Evolutionary conservation across 2,797 vertebrate species (phyloP), one percentile per base, ranked within the genome.

Genomic region (Ptychadena robeensis): DNA sequence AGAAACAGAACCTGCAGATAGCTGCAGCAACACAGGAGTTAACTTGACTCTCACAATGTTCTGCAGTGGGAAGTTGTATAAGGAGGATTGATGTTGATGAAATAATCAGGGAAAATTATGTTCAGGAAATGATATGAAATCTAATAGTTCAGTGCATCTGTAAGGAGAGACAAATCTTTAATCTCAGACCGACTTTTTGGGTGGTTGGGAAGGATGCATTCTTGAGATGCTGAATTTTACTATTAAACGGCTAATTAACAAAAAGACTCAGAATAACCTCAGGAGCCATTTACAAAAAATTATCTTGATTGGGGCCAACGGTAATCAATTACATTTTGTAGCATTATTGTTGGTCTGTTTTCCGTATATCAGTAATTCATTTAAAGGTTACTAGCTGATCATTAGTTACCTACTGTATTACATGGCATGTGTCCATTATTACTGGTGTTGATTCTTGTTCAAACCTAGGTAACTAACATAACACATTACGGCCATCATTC

Each of bases 91-190:
- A 72, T 80, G 67, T 32, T 71, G 67, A 71, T 80, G 67, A 80
- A 71, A 35, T 71, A 80, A 80, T 80, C 67, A 80, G 63, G 78
- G 25, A 28, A 44, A 64, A 71, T 72, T 80, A 80, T 80, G 44
- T 34, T 27, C 38, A 61, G 77, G 53, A 80, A 80, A 80, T 40
- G 15, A 38, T 38, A 69, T 48, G 32, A 71, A 59, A 71, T 80
- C 68, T 71, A 30, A 38, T 38, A 63, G 44, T 57, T 27, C 32
- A 71, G 53, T 27, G 10, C 59, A 35, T 71, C 68, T 80, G 53
- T 9, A 71, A 28, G 25, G 48, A 37, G 37, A 78, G 37, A 64
- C 12, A 27, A 70, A 59, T 57, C 27, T 61, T n/a, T 71, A 12
- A 80, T 71, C 12, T 63, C 44, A n/a, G 28, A 18, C 30, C 30